Percentiles rank a stretch among this genome's conserved stretches.
These are phyloP conservation scores for Caenorhabditis zanzibari DNA, from an alignment of 2,888 invertebrate species.

Conservation along the genomic window DNA sequence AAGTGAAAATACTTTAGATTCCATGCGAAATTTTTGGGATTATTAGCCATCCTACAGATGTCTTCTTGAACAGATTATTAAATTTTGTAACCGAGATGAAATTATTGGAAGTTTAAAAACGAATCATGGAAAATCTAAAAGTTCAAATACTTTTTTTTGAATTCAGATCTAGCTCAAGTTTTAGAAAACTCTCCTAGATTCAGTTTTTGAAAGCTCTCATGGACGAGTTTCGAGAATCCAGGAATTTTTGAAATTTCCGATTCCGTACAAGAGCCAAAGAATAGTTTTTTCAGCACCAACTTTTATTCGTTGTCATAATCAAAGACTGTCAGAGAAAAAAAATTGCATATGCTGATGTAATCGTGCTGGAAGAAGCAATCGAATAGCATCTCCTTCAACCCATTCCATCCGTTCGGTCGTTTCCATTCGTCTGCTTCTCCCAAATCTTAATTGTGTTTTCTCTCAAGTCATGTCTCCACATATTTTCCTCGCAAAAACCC, in stretches of 20 bases:
- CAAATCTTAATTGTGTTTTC: conserved; percentile 30
- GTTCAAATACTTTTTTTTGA: too few species aligned
- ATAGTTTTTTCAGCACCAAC: not conserved
- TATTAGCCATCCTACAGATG: not conserved
- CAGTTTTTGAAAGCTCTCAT: too few species aligned
- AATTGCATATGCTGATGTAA: conserved; percentile 55
- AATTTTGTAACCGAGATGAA: not conserved
- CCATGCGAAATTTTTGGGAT: not conserved
- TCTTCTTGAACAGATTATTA: too few species aligned
- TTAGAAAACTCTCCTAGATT: too few species aligned
- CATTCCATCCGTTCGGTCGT: conserved; percentile 41
- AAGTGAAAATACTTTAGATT: not conserved
- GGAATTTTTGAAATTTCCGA: too few species aligned
- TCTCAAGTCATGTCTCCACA: conserved; percentile 38
- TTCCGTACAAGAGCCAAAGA: not conserved
- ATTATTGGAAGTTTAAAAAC: too few species aligned
- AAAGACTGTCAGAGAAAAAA: not conserved
- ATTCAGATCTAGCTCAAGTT: too few species aligned
- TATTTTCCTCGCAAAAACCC: conserved; percentile 60
- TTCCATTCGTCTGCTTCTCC: conserved; percentile 45
- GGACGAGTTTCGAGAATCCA: not conserved
- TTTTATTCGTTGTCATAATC: not conserved
- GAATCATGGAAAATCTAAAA: too few species aligned
- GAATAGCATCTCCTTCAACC: conserved; percentile 15
- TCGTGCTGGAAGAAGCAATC: conserved; percentile 27